These are phyloP conservation scores for Parotocinclus haroldoi DNA, from an alignment of 2,797 vertebrate species.

Conservation along the genomic window DNA sequence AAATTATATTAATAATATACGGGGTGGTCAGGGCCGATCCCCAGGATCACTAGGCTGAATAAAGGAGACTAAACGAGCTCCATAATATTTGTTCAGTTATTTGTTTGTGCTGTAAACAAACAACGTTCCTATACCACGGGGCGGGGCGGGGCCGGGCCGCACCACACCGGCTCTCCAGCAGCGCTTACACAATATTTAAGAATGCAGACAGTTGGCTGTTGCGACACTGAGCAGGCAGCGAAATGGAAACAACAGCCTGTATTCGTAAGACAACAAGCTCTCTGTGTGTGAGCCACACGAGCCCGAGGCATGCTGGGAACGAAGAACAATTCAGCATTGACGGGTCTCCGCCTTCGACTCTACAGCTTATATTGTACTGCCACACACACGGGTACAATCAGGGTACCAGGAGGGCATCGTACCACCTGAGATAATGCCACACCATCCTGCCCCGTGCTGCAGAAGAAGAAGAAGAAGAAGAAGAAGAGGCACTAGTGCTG, in stretches of 20 bases:
- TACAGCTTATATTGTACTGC: neutral
- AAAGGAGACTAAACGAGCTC: too few species aligned
- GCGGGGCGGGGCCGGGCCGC: neutral
- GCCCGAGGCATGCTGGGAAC: neutral
- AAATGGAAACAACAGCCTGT: conserved; percentile 35
- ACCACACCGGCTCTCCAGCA: neutral
- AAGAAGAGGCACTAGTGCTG: too few species aligned
- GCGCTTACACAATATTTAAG: neutral
- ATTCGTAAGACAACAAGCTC: conserved; percentile 42
- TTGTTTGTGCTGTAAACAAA: neutral
- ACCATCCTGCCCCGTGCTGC: conserved; percentile 23
- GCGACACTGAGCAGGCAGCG: conserved; percentile 11
- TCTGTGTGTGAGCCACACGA: conserved; percentile 51
- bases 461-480: too few species aligned
- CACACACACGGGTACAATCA: neutral
- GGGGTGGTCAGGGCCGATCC: too few species aligned
- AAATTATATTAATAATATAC: too few species aligned
- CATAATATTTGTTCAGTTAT: neutral
- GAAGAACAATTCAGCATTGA: neutral
- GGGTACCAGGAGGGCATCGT: neutral
- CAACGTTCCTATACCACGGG: too few species aligned
- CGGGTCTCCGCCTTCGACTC: neutral
- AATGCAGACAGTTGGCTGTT: neutral
- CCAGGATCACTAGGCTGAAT: too few species aligned
- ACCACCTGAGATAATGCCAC: conserved; percentile 33